A percentile compares a stretch with the other conserved stretches of the same genome.
phyloP scores from a whole-genome alignment of 2,797 vertebrate genomes.

The Pitangus sulphuratus region DNA sequence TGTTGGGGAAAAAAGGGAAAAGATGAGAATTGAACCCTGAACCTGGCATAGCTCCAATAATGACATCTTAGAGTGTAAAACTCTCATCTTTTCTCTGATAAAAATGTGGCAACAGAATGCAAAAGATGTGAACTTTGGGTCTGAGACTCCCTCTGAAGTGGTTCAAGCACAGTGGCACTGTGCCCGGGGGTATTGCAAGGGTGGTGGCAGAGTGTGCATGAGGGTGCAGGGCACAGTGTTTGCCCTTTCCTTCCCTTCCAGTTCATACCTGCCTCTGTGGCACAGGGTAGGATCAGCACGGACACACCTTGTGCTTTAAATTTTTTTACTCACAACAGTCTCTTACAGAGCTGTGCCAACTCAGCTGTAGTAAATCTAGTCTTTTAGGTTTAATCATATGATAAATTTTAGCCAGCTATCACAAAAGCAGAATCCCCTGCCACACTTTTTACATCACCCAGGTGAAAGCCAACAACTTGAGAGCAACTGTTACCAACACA shows the following conservation, averaged over 20 bases:
- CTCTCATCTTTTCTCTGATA: not conserved
- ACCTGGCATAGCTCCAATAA: not conserved
- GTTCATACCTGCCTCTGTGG: not conserved
- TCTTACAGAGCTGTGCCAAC: not conserved
- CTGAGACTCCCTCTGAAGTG: not conserved
- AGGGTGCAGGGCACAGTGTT: not conserved
- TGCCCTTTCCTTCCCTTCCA: not conserved
- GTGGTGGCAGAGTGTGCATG: rapidly evolving
- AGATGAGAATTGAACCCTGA: not conserved
- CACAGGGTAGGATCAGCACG: not conserved
- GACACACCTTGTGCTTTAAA: not conserved
- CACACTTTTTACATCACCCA: not conserved
- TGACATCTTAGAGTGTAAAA: not conserved
- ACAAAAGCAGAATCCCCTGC: not conserved
- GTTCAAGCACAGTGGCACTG: not conserved
- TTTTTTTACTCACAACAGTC: not conserved
- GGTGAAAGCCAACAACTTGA: not conserved
- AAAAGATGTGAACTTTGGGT: not conserved
- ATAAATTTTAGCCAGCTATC: not conserved
- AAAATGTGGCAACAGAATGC: not conserved
- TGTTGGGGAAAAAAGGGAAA: rapidly evolving
- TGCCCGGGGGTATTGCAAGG: not conserved
- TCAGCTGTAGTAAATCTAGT: not conserved
- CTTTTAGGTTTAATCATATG: not conserved
- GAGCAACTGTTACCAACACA: not conserved